These are phyloP conservation scores for Platycnemis pennipes DNA, from an alignment of 2,888 invertebrate species.

Conservation along the genomic window DNA sequence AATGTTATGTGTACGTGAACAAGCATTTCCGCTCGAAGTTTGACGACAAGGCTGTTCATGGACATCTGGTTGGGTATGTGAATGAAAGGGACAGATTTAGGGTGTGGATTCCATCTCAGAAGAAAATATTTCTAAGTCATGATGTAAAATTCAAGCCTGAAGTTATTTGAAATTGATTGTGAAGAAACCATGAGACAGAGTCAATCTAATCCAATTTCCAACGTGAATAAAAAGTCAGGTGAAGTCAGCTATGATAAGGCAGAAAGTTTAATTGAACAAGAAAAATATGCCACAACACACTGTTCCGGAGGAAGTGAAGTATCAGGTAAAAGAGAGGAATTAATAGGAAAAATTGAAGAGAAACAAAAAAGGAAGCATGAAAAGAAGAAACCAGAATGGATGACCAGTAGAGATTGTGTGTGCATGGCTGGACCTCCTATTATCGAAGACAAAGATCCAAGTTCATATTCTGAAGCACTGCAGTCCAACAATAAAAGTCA, in stretches of 20 bases:
- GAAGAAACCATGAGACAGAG: not conserved
- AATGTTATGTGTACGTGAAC: not conserved
- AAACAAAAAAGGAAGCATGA: not conserved
- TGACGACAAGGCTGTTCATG: not conserved
- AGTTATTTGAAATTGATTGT: not conserved
- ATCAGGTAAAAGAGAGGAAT: not conserved
- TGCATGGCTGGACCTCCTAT: not conserved
- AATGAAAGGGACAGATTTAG: not conserved
- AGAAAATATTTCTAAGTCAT: not conserved
- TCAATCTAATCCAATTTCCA: not conserved
- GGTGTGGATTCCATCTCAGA: not conserved
- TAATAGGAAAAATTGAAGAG: not conserved
- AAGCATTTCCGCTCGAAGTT: not conserved
- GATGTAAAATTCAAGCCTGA: constrained; percentile 6
- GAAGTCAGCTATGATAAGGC: not conserved
- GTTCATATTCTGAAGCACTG: not conserved
- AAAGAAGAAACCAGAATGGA: not conserved
- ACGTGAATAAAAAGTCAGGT: not conserved
- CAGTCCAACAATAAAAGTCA: constrained; percentile 1
- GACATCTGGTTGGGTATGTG: not conserved
- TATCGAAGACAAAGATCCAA: not conserved
- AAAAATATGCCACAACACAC: not conserved
- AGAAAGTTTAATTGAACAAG: not conserved
- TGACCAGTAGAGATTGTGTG: not conserved
- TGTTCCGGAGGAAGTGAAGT: not conserved